phyloP scores from a whole-genome alignment of 1,140 invertebrate genomes.

The Andricus grossulariae region DNA sequence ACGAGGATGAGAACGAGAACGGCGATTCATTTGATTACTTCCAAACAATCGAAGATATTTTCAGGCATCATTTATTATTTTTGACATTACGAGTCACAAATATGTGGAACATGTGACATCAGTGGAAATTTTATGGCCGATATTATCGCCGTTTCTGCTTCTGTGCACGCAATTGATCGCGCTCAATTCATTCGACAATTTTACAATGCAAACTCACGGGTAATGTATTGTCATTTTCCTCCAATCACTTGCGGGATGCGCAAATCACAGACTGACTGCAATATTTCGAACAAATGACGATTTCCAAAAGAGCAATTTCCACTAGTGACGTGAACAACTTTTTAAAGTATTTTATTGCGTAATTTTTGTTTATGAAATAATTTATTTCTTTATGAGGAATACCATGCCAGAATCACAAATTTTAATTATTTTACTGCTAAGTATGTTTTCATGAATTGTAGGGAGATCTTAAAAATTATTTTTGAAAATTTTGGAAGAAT shows the following conservation, averaged over 20 bases:
- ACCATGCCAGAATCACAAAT: too few relatives aligned
- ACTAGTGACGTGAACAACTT: constrained; percentile 21
- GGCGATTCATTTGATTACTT: not conserved
- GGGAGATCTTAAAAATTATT: too few relatives aligned
- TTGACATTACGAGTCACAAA: not conserved
- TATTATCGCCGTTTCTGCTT: constrained; percentile 22
- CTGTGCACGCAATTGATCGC: constrained; percentile 23
- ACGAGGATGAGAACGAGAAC: not conserved
- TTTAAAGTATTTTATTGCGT: constrained; percentile 19
- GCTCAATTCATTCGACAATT: constrained; percentile 15
- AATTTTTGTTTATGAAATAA: not conserved
- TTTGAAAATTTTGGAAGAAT: too few relatives aligned
- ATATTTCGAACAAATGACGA: constrained; percentile 19
- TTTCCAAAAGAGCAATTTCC: constrained; percentile 18
- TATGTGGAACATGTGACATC: constrained; percentile 23
- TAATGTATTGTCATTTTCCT: constrained; percentile 27
- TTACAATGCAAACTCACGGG: constrained; percentile 21
- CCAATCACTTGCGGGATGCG: constrained; percentile 23
- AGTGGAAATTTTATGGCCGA: constrained; percentile 16
- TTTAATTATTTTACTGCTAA: too few relatives aligned
- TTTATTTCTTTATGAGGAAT: not conserved
- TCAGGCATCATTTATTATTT: not conserved
- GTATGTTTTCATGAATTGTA: too few relatives aligned
- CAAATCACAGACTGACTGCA: constrained; percentile 1
- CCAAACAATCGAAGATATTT: not conserved